phyloP scores from a whole-genome alignment of 2,888 invertebrate species.

The Cerceris rybyensis region DNA sequence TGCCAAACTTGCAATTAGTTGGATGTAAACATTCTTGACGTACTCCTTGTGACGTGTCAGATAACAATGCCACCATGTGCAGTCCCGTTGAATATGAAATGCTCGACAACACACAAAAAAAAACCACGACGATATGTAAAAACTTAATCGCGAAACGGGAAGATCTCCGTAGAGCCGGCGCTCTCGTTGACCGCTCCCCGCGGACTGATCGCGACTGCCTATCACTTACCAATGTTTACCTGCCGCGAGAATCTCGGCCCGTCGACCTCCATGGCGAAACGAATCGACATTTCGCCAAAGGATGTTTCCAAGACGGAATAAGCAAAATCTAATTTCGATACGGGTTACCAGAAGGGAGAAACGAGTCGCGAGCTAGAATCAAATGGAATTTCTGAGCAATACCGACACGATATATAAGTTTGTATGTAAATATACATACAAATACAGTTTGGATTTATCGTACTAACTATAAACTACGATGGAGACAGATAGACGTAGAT shows the following conservation, averaged over 20 bases:
- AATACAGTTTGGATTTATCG: constrained; percentile 10
- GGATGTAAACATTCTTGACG: too few species aligned
- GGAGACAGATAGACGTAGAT: constrained; percentile 8
- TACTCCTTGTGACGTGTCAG: too few species aligned
- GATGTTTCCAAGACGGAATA: constrained; percentile 8
- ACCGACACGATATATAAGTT: constrained; percentile 20
- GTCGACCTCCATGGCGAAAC: not conserved
- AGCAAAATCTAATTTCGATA: constrained; percentile 31
- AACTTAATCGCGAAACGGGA: not conserved
- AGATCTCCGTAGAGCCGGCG: too few species aligned
- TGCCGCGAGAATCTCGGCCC: not conserved
- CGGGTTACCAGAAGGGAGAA: not conserved
- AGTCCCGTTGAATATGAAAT: too few species aligned
- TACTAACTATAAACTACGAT: constrained; percentile 35
- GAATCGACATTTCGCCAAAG: not conserved
- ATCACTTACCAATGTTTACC: constrained; percentile 1
- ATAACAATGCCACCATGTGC: too few species aligned
- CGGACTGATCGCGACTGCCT: not conserved
- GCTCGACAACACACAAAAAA: too few species aligned
- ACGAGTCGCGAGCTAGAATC: not conserved
- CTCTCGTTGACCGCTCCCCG: too few species aligned
- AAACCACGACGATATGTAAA: not conserved
- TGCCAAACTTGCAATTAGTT: too few species aligned
- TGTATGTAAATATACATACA: constrained; percentile 28
- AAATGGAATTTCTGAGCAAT: constrained; percentile 17